Evolutionary conservation across 2,113 vertebrate species (phyloP).

Genomic region (Colossoma macropomum): DNA sequence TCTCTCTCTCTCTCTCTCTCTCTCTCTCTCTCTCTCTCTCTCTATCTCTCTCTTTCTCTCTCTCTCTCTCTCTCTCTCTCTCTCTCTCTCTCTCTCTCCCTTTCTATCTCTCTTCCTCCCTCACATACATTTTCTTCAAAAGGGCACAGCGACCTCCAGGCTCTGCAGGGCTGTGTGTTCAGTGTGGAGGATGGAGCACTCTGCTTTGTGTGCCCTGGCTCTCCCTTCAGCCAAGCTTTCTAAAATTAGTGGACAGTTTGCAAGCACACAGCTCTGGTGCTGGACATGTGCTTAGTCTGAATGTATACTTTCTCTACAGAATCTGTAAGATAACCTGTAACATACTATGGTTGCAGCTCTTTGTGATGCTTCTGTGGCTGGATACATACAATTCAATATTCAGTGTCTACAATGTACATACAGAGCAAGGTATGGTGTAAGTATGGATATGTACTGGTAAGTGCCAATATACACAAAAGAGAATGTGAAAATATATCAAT

Average conservation of each 20-base stretch:
- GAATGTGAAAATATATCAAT: no score
- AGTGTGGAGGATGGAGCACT: constrained; percentile 14
- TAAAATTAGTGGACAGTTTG: constrained; percentile 39
- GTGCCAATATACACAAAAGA: no score
- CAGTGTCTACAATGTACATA: no score
- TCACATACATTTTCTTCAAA: constrained; percentile 50
- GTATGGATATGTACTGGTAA: no score
- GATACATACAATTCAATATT: no score
- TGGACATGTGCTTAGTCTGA: neutral
- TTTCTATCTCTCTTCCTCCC: neutral
- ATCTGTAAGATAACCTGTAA: neutral
- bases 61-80: neutral
- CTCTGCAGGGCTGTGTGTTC: neutral
- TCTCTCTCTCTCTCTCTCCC: neutral
- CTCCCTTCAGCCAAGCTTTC: constrained; percentile 28
- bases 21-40: no score
- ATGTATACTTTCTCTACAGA: neutral
- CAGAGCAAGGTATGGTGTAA: no score
- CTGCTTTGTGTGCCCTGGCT: neutral
- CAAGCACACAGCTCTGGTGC: neutral
- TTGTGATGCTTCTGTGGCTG: no score
- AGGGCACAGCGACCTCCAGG: constrained; percentile 48
- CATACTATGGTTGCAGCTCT: no score
- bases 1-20: neutral
- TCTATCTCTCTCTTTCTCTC: neutral